These are phyloP conservation scores for Drosophila setosimentum DNA, from an alignment of 2,888 invertebrate species.

Conservation along the genomic window DNA sequence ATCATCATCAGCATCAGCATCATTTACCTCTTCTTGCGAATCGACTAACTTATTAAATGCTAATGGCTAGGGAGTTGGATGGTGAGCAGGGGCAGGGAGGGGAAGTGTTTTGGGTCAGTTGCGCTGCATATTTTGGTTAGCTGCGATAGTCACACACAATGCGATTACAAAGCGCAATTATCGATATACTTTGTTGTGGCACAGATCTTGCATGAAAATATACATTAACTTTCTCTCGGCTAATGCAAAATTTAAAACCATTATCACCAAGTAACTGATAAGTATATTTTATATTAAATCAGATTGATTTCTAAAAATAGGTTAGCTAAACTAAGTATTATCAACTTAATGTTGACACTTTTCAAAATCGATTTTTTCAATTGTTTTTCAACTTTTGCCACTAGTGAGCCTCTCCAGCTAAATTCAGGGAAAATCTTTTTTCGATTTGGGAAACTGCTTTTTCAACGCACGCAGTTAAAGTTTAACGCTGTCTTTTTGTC, in stretches of 20 bases:
- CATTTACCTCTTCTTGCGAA: slow-evolving; percentile 26
- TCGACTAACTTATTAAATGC: slow-evolving; percentile 24
- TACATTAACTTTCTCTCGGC: slow-evolving; percentile 40
- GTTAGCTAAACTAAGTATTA: too few species aligned
- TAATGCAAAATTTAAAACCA: neutral
- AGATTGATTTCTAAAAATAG: neutral
- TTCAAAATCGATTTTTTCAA: too few species aligned
- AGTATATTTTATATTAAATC: neutral
- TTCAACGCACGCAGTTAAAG: neutral
- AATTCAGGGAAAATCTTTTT: neutral
- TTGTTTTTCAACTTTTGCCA: too few species aligned
- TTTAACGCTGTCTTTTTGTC: neutral
- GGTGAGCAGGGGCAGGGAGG: too few species aligned
- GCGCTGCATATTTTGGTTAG: slow-evolving; percentile 37
- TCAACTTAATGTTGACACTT: neutral
- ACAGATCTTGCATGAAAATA: slow-evolving; percentile 9
- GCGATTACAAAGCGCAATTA: slow-evolving; percentile 47
- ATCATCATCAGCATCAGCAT: neutral
- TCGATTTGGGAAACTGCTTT: neutral
- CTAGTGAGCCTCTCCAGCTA: too few species aligned
- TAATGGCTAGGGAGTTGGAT: neutral
- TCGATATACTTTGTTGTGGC: slow-evolving; percentile 31
- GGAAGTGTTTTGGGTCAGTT: neutral
- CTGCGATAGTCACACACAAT: slow-evolving; percentile 44
- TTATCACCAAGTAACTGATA: neutral